Evolutionary conservation across 2,797 vertebrate species (phyloP).

Genomic region (Geotrypetes seraphini): DNA sequence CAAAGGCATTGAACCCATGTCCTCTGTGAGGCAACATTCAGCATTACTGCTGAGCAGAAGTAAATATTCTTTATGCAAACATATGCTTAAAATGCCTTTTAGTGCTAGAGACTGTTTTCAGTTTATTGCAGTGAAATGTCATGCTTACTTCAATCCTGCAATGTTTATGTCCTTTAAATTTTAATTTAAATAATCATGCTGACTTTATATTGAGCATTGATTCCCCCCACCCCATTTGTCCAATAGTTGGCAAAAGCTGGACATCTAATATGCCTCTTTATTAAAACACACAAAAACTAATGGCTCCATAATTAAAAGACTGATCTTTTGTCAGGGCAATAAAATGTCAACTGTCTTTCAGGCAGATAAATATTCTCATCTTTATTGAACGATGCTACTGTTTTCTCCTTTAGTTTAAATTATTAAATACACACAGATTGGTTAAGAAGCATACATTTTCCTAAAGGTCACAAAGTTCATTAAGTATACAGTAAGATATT

Average conservation of each 20-base stretch:
- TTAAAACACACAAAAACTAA: conserved; percentile 51
- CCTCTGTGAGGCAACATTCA: no score
- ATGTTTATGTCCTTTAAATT: conserved; percentile 28
- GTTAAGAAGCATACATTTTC: conserved; percentile 64
- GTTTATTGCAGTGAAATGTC: conserved; percentile 9
- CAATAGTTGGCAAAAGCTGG: conserved; percentile 23
- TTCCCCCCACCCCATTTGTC: conserved; percentile 32
- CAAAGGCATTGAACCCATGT: no score
- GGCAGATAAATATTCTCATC: conserved; percentile 58
- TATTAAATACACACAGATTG: conserved; percentile 71
- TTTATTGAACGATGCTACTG: conserved; percentile 44
- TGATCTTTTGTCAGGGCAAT: conserved; percentile 46
- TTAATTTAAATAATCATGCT: conserved; percentile 36
- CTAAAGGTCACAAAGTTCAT: conserved; percentile 74
- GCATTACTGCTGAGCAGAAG: no score
- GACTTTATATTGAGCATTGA: conserved; percentile 34
- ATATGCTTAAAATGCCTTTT: no score
- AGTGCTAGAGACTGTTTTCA: no score
- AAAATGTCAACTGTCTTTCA: conserved; percentile 51
- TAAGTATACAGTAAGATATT: conserved; percentile 58
- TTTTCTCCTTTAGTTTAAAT: conserved; percentile 66
- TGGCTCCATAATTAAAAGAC: conserved; percentile 48
- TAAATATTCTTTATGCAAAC: no score
- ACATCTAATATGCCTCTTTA: conserved; percentile 49
- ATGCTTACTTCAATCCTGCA: conserved; percentile 6